These are phyloP conservation scores for Sphaerophoria taeniata DNA, from an alignment of 2,888 invertebrate species.

Conservation along the genomic window DNA sequence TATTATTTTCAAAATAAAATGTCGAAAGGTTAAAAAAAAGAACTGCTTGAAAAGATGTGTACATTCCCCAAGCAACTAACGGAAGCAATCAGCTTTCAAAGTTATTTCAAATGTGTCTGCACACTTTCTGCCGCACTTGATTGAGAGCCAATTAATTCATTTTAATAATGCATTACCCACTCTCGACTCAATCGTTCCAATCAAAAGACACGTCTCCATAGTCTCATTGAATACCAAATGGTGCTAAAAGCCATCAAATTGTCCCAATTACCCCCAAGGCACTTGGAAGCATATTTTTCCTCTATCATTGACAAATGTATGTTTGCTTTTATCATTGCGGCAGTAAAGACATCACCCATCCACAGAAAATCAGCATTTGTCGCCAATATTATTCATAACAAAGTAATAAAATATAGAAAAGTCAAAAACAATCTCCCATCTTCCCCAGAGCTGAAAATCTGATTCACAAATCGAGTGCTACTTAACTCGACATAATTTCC, in stretches of 20 bases:
- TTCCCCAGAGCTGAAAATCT: slow-evolving; percentile 30
- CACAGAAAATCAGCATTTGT: not conserved
- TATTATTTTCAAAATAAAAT: too few relatives aligned
- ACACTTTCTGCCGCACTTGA: not conserved
- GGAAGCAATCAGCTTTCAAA: too few relatives aligned
- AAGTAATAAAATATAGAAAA: slow-evolving; percentile 13
- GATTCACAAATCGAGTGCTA: slow-evolving; percentile 37
- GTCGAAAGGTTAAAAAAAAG: too few relatives aligned
- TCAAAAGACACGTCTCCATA: slow-evolving; percentile 1
- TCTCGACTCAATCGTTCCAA: not conserved
- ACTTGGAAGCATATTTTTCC: not conserved
- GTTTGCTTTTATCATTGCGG: too few relatives aligned
- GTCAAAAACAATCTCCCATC: slow-evolving; percentile 22
- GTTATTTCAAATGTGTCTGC: too few relatives aligned
- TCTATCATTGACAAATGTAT: not conserved
- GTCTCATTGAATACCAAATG: slow-evolving; percentile 19
- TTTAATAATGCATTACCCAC: not conserved
- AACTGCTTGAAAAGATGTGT: too few relatives aligned
- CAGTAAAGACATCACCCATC: not conserved
- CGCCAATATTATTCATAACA: slow-evolving; percentile 20
- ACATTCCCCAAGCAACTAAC: too few relatives aligned
- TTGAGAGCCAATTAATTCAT: not conserved
- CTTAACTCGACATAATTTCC: slow-evolving; percentile 31
- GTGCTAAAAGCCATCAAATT: slow-evolving; percentile 24
- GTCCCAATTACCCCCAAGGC: slow-evolving; percentile 24